Percentiles rank a stretch among this genome's conserved stretches.
Conservation (phyloP, 1,140 invertebrate species). For the Leucophenga varia region DNA sequence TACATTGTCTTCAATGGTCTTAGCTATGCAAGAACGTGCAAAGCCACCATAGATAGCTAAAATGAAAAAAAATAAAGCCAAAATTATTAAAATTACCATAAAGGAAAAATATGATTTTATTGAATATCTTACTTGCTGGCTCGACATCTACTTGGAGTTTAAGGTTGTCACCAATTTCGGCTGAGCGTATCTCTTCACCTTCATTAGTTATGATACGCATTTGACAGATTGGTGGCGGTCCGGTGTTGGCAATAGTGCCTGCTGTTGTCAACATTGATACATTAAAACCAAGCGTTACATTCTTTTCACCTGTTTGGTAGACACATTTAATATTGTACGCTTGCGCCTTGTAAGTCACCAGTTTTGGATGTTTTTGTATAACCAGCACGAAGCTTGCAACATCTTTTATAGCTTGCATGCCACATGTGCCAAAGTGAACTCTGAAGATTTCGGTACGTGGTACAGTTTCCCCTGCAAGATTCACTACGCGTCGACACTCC, state of each 20-base stretch:
- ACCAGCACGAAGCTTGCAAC: slow-evolving; percentile 90
- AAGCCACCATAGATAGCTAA: slow-evolving; percentile 93
- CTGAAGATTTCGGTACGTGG: slow-evolving; percentile 81
- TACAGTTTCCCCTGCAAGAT: slow-evolving; percentile 67
- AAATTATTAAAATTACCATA: background rate
- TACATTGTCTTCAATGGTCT: slow-evolving; percentile 84
- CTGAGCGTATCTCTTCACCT: slow-evolving; percentile 84
- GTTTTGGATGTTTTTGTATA: slow-evolving; percentile 92
- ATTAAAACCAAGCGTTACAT: slow-evolving; percentile 90
- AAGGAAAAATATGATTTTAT: background rate
- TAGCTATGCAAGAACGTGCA: slow-evolving; percentile 87
- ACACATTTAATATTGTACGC: slow-evolving; percentile 94
- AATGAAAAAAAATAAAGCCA: slow-evolving; percentile 23
- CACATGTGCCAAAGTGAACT: slow-evolving; percentile 88
- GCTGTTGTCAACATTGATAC: slow-evolving; percentile 94
- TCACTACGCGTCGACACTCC: slow-evolving; percentile 79
- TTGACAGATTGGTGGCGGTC: slow-evolving; percentile 87
- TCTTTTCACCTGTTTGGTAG: slow-evolving; percentile 91
- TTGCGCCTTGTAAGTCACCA: slow-evolving; percentile 92
- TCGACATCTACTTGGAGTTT: slow-evolving; percentile 91
- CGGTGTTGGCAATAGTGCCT: slow-evolving; percentile 92
- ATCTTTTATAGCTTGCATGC: slow-evolving; percentile 87
- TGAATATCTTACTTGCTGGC: slow-evolving; percentile 71
- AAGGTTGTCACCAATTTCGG: slow-evolving; percentile 89
- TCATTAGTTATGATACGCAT: slow-evolving; percentile 89